A percentile compares a stretch with the other conserved stretches of the same genome.
Evolutionary conservation across 2,888 invertebrate species (phyloP).

Genomic region (Venustoraphidia nigricollis): DNA sequence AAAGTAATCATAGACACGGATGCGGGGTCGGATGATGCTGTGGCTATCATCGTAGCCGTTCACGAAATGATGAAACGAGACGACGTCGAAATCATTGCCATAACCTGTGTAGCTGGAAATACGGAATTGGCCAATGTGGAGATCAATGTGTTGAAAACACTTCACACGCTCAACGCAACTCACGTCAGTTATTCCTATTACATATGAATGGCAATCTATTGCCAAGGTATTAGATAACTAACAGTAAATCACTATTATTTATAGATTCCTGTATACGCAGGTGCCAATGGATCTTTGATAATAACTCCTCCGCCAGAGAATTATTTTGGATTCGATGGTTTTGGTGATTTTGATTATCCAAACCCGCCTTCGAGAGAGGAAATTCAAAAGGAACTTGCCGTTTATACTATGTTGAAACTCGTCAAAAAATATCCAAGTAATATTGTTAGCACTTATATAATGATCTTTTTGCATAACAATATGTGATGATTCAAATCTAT

Average conservation of each 20-base stretch:
- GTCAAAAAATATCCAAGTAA: constrained; percentile 21
- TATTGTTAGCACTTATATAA: too few relatives aligned
- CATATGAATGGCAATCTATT: not conserved
- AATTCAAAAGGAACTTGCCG: constrained; percentile 25
- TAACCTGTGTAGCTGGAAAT: constrained; percentile 39
- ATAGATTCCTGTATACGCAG: constrained; percentile 33
- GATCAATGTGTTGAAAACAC: constrained; percentile 31
- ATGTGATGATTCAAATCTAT: too few relatives aligned
- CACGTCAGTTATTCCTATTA: constrained; percentile 20
- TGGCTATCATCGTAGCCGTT: constrained; percentile 27
- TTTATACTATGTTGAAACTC: constrained; percentile 25
- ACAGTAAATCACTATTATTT: not conserved
- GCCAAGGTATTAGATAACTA: not conserved
- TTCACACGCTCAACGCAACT: constrained; percentile 24
- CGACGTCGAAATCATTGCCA: constrained; percentile 29
- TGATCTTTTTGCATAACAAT: too few relatives aligned
- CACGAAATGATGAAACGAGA: constrained; percentile 13
- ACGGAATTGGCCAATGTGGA: constrained; percentile 29
- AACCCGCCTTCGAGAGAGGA: constrained; percentile 19
- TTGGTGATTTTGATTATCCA: constrained; percentile 30
- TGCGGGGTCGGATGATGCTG: constrained; percentile 32
- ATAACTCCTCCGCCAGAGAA: constrained; percentile 14
- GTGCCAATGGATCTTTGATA: constrained; percentile 22
- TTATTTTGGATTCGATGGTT: constrained; percentile 31
- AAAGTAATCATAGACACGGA: constrained; percentile 31